A percentile compares a stretch with the other conserved stretches of the same genome.
Evolutionary conservation across 1,140 invertebrate genomes (phyloP).

Genomic region (Frieseomelitta varia): DNA sequence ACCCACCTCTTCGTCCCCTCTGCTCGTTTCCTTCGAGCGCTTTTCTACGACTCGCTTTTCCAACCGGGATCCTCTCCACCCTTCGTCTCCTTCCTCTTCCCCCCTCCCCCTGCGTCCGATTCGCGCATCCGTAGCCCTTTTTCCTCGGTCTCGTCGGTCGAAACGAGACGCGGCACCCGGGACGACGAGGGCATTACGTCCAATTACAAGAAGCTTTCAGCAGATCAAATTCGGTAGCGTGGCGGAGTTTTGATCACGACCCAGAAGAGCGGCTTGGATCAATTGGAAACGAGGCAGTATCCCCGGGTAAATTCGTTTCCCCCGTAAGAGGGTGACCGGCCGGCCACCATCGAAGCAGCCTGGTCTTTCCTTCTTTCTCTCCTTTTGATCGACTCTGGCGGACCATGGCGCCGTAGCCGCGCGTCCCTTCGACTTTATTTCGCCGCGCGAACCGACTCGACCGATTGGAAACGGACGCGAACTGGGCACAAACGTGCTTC

Average conservation of each 20-base stretch:
- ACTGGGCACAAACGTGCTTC: background rate
- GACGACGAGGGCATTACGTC: slow-evolving; percentile 60
- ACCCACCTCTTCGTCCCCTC: slow-evolving; percentile 18
- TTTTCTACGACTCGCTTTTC: slow-evolving; percentile 31
- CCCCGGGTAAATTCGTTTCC: slow-evolving; percentile 57
- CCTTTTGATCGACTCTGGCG: slow-evolving; percentile 57
- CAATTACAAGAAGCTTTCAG: slow-evolving; percentile 75
- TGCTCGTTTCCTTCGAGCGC: slow-evolving; percentile 22
- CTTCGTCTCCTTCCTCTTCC: background rate
- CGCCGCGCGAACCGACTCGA: slow-evolving; percentile 25
- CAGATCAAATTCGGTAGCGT: slow-evolving; percentile 67
- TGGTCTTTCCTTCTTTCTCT: slow-evolving; percentile 58
- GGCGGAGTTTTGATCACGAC: slow-evolving; percentile 72
- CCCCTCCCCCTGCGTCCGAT: slow-evolving; percentile 2
- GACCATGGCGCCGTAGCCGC: background rate
- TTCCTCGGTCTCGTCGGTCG: background rate
- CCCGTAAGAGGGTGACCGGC: slow-evolving; percentile 35
- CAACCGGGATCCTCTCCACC: background rate
- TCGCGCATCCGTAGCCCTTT: slow-evolving; percentile 12
- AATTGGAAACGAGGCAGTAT: slow-evolving; percentile 54
- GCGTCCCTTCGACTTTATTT: slow-evolving; percentile 52
- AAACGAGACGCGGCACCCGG: background rate
- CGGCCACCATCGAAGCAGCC: background rate
- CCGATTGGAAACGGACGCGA: slow-evolving; percentile 44
- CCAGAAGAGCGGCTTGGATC: slow-evolving; percentile 66